Base-by-base conservation (phyloP, 1,140 invertebrate genomes). In the Bathynomus jamesi region DNA sequence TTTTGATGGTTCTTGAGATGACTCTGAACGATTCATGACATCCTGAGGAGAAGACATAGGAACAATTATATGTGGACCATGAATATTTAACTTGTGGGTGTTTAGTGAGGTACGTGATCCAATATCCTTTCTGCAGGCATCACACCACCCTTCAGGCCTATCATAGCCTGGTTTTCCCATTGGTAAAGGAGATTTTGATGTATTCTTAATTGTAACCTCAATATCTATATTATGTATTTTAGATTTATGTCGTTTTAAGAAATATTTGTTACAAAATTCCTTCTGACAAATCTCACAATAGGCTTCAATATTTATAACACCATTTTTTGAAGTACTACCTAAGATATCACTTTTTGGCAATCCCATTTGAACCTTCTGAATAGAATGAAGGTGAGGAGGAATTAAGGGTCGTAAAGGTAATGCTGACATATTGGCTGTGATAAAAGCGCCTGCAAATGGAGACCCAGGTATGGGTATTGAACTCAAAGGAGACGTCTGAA, bases 211-310 rank as follows among this genome's bases (percentile, higher is more conserved):
- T 11, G 69, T 72, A 11, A 76, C 76, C 32, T 79, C 75, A 32
- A 77, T 77, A 61, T 73, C 71, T 69, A 86, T 85, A 13, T 84
- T 84, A 76, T 87, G 85, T 63, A 85, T 86, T 74, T 86, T 86
- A 4, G 83, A 83, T 78, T 86, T 86, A 78, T 86, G 86, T 28
- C 88, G 86, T 77, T 87, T 85, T 25, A 90, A 81, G 80, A 90
- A 89, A 80, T 90, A 89, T 80, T 90, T 87, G 82, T 90, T 90
- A 81, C 89, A 89, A 72, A 88, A 86, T 76, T 89, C 87, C 79
- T 90, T 89, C 79, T 89, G 87, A 78, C 89, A 90, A 70, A 85
- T 80, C 73, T 84, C 83, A 76, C 84, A 85, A 72, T 80, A 83
- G n/a, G 83, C 82, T 75, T 82, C 82, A 24, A 76, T 75, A 62